A percentile compares a stretch with the other conserved stretches of the same genome.
phyloP scores from a whole-genome alignment of 2,888 invertebrate genomes.

The Caenorhabditis becei region DNA sequence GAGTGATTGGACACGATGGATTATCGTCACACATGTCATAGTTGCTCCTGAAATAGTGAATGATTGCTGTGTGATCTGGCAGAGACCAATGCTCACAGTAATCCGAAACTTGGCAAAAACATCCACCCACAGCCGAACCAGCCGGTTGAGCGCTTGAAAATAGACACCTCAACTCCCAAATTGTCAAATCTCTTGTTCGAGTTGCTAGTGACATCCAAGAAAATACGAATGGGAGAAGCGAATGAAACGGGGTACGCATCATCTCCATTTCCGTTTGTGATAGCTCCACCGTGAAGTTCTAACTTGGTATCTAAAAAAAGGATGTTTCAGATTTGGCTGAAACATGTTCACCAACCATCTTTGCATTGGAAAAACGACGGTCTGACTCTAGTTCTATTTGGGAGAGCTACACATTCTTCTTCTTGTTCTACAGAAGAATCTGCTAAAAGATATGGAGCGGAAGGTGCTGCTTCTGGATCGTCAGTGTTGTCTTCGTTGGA shows the following conservation, averaged over 20 bases:
- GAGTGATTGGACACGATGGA: constrained; percentile 70
- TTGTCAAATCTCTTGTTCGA: constrained; percentile 77
- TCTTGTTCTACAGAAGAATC: constrained; percentile 61
- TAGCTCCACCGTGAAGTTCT: constrained; percentile 76
- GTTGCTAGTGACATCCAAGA: constrained; percentile 76
- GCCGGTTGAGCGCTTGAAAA: constrained; percentile 76
- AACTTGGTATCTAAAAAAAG: constrained; percentile 56
- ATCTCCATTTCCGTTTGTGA: constrained; percentile 77
- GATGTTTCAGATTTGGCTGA: not conserved
- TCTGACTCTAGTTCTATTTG: constrained; percentile 66
- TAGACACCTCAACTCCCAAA: constrained; percentile 74
- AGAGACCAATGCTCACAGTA: constrained; percentile 67
- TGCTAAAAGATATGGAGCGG: constrained; percentile 52
- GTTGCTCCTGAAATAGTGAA: constrained; percentile 62
- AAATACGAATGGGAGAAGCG: constrained; percentile 71
- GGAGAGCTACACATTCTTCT: constrained; percentile 65
- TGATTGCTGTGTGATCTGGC: not conserved
- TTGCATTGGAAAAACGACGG: constrained; percentile 70
- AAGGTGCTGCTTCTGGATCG: constrained; percentile 42
- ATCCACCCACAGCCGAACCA: constrained; percentile 81
- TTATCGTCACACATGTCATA: constrained; percentile 73
- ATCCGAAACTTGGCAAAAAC: constrained; percentile 76
- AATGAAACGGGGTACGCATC: constrained; percentile 76
- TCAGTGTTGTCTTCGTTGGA: constrained; percentile 57
- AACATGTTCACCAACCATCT: constrained; percentile 38